Percentiles rank a stretch among this genome's conserved stretches.
These are phyloP conservation scores for Yponomeuta cagnagella DNA, from an alignment of 2,888 invertebrate genomes.

Conservation along the genomic window DNA sequence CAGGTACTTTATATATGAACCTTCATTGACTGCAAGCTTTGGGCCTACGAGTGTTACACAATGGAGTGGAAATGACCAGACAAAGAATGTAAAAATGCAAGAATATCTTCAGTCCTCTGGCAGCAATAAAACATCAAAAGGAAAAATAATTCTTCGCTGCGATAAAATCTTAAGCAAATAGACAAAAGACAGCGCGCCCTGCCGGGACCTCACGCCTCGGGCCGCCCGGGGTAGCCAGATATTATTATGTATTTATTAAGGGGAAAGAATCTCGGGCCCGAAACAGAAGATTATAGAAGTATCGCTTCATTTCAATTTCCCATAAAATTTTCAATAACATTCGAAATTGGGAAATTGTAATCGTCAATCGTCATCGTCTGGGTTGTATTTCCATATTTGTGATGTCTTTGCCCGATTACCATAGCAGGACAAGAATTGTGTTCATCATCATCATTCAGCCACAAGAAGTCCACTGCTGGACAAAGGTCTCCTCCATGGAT, in stretches of 20 bases:
- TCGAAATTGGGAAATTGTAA: no score
- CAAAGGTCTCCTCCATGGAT: no score
- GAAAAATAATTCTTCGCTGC: not conserved
- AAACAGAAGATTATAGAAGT: not conserved
- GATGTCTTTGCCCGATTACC: no score
- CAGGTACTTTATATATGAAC: no score
- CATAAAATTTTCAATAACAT: not conserved
- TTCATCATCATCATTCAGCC: no score
- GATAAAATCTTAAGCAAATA: conserved; percentile 3
- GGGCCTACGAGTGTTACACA: not conserved
- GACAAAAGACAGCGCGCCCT: not conserved
- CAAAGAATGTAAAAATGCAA: not conserved
- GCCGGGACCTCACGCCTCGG: not conserved
- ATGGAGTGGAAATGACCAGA: not conserved
- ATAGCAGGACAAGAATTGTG: no score
- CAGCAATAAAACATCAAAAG: not conserved
- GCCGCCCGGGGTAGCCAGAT: not conserved
- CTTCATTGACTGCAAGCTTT: no score
- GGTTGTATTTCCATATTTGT: no score
- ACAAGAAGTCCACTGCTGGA: no score
- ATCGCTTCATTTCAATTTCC: not conserved
- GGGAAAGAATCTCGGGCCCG: not conserved
- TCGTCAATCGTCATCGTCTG: no score
- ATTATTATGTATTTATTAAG: not conserved
- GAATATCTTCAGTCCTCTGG: not conserved